Conservation (phyloP, 2,888 invertebrate genomes). For the Hyles lineata region DNA sequence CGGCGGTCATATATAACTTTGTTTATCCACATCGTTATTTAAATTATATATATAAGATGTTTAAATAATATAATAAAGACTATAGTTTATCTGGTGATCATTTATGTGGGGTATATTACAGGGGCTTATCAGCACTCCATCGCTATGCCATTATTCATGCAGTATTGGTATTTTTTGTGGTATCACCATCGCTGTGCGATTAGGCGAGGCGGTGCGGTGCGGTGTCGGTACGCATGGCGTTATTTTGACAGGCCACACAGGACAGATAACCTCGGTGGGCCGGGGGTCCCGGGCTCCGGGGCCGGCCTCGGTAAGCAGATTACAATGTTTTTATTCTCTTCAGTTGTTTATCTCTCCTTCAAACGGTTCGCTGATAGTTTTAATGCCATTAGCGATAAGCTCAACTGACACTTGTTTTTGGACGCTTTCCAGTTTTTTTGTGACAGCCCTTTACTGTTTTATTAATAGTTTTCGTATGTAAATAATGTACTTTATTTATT, state of each 20-base stretch:
- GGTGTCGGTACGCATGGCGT: constrained; percentile 10
- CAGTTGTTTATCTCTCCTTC: constrained; percentile 49
- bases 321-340: constrained; percentile 56
- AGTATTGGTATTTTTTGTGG: constrained; percentile 12
- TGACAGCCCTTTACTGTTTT: constrained; percentile 26
- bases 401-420: constrained; percentile 50
- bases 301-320: constrained; percentile 53
- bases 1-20: neutral
- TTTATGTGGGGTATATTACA: neutral
- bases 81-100: neutral
- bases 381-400: constrained; percentile 55
- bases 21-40: neutral
- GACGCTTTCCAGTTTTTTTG: constrained; percentile 41
- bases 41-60: too few species aligned
- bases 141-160: constrained; percentile 3
- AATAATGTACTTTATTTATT: constrained; percentile 22
- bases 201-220: constrained; percentile 1
- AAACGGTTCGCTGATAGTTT: constrained; percentile 54
- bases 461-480: constrained; percentile 4
- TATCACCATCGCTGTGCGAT: constrained; percentile 3
- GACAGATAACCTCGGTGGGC: constrained; percentile 55
- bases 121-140: neutral
- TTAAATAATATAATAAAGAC: too few species aligned
- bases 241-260: constrained; percentile 34
- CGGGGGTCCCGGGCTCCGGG: constrained; percentile 15